These are phyloP conservation scores for Miniopterus natalensis DNA, from an alignment of 2,113 vertebrate genomes.

Conservation along the genomic window DNA sequence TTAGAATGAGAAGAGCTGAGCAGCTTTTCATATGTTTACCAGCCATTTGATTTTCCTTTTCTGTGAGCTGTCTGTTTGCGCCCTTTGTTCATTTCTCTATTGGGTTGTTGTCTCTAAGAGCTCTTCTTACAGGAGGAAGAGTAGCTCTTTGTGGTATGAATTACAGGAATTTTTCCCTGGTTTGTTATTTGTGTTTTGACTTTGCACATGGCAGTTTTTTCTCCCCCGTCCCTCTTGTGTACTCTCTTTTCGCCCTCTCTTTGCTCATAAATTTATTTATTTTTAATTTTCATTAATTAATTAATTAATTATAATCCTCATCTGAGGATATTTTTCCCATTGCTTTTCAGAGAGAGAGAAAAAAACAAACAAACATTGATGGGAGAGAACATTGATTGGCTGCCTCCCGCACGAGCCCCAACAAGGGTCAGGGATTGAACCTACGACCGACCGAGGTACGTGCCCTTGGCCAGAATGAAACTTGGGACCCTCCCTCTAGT, in stretches of 20 bases:
- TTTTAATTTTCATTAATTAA: no score
- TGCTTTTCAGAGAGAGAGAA: no score
- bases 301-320: no score
- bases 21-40: background rate
- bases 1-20: background rate
- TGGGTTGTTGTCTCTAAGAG: background rate
- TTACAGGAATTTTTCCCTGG: background rate
- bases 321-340: no score
- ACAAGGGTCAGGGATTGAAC: no score
- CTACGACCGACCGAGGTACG: no score
- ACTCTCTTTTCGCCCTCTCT: background rate
- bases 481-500: no score
- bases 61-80: background rate
- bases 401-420: no score
- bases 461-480: no score
- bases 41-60: background rate
- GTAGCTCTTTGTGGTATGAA: background rate
- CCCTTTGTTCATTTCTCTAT: background rate
- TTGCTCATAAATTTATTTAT: no score
- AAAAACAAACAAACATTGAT: no score
- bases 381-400: no score
- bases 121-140: background rate
- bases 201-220: background rate
- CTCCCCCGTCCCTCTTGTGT: background rate
- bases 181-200: background rate